These are phyloP conservation scores for Glossosoma conforme DNA, from an alignment of 1,140 invertebrate species.

Conservation along the genomic window DNA sequence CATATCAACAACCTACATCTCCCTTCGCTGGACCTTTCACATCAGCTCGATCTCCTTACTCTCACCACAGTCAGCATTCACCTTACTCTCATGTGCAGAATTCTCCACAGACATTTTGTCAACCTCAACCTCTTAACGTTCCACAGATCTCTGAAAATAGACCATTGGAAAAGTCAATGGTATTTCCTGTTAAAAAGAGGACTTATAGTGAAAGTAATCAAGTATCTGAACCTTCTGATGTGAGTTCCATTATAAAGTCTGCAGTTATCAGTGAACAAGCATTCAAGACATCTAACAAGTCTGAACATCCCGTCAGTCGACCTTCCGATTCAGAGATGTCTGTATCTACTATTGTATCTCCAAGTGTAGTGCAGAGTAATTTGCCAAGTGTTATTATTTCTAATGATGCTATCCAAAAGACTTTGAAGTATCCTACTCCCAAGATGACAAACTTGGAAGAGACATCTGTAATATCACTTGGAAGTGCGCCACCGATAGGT, in stretches of 20 bases:
- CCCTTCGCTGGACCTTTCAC: constrained; percentile 44
- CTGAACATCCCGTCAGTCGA: too few species aligned
- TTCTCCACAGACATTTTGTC: constrained; percentile 34
- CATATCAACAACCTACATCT: constrained; percentile 43
- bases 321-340: too few species aligned
- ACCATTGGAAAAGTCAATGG: constrained; percentile 36
- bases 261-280: background rate
- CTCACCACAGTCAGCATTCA: constrained; percentile 34
- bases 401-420: constrained; percentile 4
- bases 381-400: constrained; percentile 18
- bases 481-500: background rate
- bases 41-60: constrained; percentile 38
- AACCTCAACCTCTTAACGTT: constrained; percentile 21
- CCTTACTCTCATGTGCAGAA: constrained; percentile 40
- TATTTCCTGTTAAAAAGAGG: constrained; percentile 53
- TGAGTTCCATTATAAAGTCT: background rate
- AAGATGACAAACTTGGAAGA: too few species aligned
- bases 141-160: constrained; percentile 29
- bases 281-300: background rate
- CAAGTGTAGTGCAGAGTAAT: constrained; percentile 10
- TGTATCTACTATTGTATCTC: too few species aligned
- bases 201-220: constrained; percentile 50
- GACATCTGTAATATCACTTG: too few species aligned
- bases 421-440: too few species aligned
- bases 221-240: background rate